These are phyloP conservation scores for Aphelenchoides avenae DNA, from an alignment of 1,140 invertebrate genomes.

Conservation along the genomic window DNA sequence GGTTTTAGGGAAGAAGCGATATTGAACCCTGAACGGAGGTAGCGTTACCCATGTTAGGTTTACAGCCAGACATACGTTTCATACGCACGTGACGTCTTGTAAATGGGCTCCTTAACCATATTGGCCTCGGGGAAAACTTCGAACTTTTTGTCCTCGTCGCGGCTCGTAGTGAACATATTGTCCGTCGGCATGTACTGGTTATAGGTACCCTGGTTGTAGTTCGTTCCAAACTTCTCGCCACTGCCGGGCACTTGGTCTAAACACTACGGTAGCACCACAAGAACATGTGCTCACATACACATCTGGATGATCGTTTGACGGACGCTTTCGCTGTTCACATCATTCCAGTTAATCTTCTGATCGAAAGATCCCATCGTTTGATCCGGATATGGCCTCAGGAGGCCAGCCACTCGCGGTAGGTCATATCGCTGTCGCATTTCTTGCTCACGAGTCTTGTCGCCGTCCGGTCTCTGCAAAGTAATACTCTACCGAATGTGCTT, in stretches of 20 bases:
- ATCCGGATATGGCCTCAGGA: slow-evolving; percentile 47
- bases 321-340: slow-evolving; percentile 44
- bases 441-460: slow-evolving; percentile 51
- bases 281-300: slow-evolving; percentile 23
- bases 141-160: slow-evolving; percentile 58
- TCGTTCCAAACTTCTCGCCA: slow-evolving; percentile 41
- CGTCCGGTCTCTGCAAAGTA: slow-evolving; percentile 42
- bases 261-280: slow-evolving; percentile 1
- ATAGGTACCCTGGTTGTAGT: slow-evolving; percentile 37
- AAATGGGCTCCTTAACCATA: slow-evolving; percentile 50
- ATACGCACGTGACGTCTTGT: slow-evolving; percentile 53
- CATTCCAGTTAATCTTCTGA: slow-evolving; percentile 44
- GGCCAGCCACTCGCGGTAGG: slow-evolving; percentile 39
- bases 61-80: slow-evolving; percentile 40
- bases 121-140: slow-evolving; percentile 57
- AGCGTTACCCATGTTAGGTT: too few species aligned
- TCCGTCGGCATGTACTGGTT: slow-evolving; percentile 50
- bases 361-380: slow-evolving; percentile 38
- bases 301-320: slow-evolving; percentile 45
- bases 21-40: too few species aligned
- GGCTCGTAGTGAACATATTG: slow-evolving; percentile 56
- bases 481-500: slow-evolving; percentile 2
- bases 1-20: slow-evolving; percentile 43
- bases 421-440: slow-evolving; percentile 40
- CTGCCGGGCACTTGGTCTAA: slow-evolving; percentile 39